Conservation (phyloP, 2,888 invertebrate genomes). For the Chrysotoxum bicinctum region DNA sequence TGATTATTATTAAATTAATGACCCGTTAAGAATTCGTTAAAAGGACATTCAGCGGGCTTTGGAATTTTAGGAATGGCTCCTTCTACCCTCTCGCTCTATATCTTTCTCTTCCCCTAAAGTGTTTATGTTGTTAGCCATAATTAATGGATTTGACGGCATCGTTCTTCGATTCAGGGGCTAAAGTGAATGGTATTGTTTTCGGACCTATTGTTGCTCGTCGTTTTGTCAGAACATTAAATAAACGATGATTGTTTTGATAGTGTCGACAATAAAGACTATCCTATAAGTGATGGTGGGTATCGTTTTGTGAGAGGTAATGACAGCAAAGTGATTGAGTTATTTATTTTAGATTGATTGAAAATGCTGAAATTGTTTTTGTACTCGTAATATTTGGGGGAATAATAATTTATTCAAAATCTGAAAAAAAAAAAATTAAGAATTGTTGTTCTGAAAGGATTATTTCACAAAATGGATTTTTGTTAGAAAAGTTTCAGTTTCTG, state of each 20-base stretch:
- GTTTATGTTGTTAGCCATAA: constrained; percentile 58
- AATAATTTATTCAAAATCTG: too few species aligned
- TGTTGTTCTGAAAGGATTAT: not conserved
- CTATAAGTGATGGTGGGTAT: constrained; percentile 10
- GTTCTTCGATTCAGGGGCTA: constrained; percentile 30
- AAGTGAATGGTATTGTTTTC: constrained; percentile 67
- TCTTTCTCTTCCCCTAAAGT: not conserved
- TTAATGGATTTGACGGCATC: constrained; percentile 63
- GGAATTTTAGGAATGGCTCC: constrained; percentile 37
- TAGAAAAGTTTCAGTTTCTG: too few species aligned
- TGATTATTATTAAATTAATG: constrained; percentile 72
- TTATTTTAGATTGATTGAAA: constrained; percentile 8
- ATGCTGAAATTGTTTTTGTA: not conserved
- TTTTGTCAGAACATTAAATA: constrained; percentile 48
- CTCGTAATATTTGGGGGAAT: too few species aligned
- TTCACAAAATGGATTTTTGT: too few species aligned
- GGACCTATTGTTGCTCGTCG: constrained; percentile 61
- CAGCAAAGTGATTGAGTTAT: constrained; percentile 65
- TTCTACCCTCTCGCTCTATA: not conserved
- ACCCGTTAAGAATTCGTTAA: constrained; percentile 71
- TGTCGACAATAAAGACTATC: constrained; percentile 30
- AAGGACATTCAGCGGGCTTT: constrained; percentile 59
- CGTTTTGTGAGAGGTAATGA: constrained; percentile 48
- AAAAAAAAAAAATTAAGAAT: too few species aligned
- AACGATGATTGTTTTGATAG: constrained; percentile 33